Evolutionary conservation across 2,888 invertebrate genomes (phyloP), one percentile per base, ranked within the genome.

Genomic region (Leucophenga maculata): DNA sequence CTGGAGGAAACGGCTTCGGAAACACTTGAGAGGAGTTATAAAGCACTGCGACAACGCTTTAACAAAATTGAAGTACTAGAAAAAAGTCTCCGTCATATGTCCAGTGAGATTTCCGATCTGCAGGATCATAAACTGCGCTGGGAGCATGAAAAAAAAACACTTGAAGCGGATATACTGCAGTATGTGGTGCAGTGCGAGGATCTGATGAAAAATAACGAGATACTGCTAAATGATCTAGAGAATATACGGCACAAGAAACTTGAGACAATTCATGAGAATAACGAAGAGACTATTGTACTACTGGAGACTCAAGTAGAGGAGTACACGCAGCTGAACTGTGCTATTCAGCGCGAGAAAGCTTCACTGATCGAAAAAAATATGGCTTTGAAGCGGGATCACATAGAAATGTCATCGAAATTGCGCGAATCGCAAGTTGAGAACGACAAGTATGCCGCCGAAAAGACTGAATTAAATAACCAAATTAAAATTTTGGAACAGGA

Each of bases 211-310:
- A 93, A 93, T 84, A 93, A 93, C 80, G 93, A 93, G 79, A 90
- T 92, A 70, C 87, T 93, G n/a, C 90, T 93, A 76, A 90, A 91
- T 64, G 93, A 93, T 87, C 89, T 93, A 72, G 90, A 93, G 55
- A 90, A 91, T 62, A 90, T 91, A 66, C 93, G 93, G 72, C 85
- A 86, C 59, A 88, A 88, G 73, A 92, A 92, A 76, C 86, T 93
- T 75, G 92, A 93, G 85, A 93, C 93, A 0, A 93, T 94, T 66
- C 91, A 92, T 65, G 93, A 94, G 88, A 91, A 92, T 1, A 93
- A 93, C 78, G 93, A 93, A 88, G 93, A 93, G 77, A 93, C 92
- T 74, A 87, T 93, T 72, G 89, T 90, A 0, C 90, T 92, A 77
- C 84, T 93, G 76, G 93, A 93, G 87, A 89, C 90, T 0, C 93